Evolutionary conservation across 1,140 invertebrate species (phyloP), one percentile per base, ranked within the genome.

Genomic region (Drosophila hydei): DNA sequence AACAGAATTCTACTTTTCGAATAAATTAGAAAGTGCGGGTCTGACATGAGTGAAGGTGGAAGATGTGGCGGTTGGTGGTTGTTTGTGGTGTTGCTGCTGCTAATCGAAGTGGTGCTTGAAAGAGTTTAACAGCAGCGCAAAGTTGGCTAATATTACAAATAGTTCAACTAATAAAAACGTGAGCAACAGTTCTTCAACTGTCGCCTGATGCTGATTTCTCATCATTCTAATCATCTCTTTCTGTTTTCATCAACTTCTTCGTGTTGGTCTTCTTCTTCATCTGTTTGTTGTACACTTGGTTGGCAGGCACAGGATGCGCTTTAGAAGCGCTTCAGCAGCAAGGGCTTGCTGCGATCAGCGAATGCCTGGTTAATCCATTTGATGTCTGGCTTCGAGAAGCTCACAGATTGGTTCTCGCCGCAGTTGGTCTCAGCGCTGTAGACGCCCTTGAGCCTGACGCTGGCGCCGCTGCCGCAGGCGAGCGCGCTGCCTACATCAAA

Each of bases 401-500:
- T 79, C 16, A 91, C 85, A 1, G 83, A 64, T 63, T 90, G 77
- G 5, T 87, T 87, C 38, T 89, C 89, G 0, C 87, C 91, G 51
- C 91, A 92, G 25, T 95, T 95, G 12, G 95, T 94, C 65, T 96
- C 96, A 92, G 94, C 95, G 38, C 94, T 95, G 90, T 95, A 96
- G 72, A 96, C 92, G 50, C 96, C 96, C 71, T 94, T 92, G n/a
- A 97, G 92, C 11, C 94, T 94, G 70, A 95, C 96, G 67, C 92
- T 92, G 54, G 95, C 93, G 11, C 94, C 94, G n/a, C 93, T 93
- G 5, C 94, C 94, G 84, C 96, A 97, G 11, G 95, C 96, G 12
- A 97, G 91, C 3, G 96, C 96, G 72, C 95, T 95, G 18, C 96
- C 96, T 40, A 94, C 93, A 85, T 97, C 96, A 3, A 96, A 95